Percentiles rank a stretch among this genome's conserved stretches.
Conservation (phyloP, 2,113 vertebrate genomes). For the Tragelaphus scriptus region DNA sequence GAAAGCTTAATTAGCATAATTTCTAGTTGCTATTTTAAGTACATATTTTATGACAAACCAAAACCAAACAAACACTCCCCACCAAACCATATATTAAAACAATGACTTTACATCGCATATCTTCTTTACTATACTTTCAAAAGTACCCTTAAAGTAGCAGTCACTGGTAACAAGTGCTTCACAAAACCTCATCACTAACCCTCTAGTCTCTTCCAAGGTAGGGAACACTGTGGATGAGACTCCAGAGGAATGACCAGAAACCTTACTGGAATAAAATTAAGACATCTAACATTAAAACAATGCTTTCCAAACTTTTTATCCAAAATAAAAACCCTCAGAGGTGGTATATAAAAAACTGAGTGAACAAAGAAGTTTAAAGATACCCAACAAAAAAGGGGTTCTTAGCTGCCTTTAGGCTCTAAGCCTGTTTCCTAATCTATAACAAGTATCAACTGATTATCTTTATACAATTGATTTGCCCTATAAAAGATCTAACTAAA, state of each 20-base stretch:
- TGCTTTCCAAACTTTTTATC: neutral
- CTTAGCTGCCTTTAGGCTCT: neutral
- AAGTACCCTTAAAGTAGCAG: neutral
- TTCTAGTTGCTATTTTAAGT: neutral
- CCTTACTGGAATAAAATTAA: neutral
- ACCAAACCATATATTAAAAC: neutral
- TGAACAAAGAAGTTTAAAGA: neutral
- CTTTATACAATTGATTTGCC: neutral
- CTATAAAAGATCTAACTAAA: neutral
- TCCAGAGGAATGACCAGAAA: neutral
- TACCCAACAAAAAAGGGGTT: neutral
- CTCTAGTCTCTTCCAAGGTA: neutral
- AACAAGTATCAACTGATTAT: neutral
- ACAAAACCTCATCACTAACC: neutral
- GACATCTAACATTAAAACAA: neutral
- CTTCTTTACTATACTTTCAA: neutral
- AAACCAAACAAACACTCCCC: neutral
- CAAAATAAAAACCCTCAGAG: neutral
- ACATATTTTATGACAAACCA: neutral
- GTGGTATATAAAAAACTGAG: neutral
- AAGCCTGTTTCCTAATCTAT: neutral
- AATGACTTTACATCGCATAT: neutral
- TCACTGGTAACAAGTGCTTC: neutral
- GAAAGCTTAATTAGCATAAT: neutral
- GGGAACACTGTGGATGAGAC: neutral